A percentile compares a stretch with the other conserved stretches of the same genome.
Evolutionary conservation across 2,113 vertebrate genomes (phyloP).

Genomic region (Ctenomys sociabilis): DNA sequence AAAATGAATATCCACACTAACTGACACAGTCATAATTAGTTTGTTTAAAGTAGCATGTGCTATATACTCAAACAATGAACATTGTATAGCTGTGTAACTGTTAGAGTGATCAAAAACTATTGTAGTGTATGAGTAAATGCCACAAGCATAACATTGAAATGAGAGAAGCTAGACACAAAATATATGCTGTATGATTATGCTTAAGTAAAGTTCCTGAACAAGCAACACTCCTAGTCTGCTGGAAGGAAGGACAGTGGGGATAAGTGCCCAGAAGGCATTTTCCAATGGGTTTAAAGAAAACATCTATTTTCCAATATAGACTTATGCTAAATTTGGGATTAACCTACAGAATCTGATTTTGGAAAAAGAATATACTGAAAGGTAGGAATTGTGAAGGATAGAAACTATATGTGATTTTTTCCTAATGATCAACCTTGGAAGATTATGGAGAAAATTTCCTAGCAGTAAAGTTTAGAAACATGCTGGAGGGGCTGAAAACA

Average conservation of each 20-base stretch:
- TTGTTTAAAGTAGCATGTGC: conserved; percentile 9
- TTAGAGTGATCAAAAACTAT: background rate
- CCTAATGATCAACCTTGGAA: background rate
- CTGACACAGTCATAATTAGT: background rate
- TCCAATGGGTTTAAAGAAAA: background rate
- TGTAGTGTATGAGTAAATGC: background rate
- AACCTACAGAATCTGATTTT: conserved; percentile 31
- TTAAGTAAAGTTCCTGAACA: background rate
- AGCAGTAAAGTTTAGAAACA: conserved; percentile 72
- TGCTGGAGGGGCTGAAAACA: too few species aligned
- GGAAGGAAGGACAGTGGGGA: background rate
- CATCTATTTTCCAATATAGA: conserved; percentile 53
- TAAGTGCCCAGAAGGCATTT: background rate
- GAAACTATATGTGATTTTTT: background rate
- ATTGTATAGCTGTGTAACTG: background rate
- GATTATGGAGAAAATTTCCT: conserved; percentile 61
- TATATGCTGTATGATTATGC: background rate
- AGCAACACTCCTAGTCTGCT: background rate
- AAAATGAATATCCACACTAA: background rate
- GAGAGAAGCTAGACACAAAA: background rate
- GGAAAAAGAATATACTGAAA: conserved; percentile 52
- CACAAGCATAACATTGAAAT: background rate
- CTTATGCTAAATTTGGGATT: conserved; percentile 71
- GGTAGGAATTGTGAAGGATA: conserved; percentile 48
- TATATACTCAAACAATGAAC: background rate